These are phyloP conservation scores for Phasianus colchicus DNA, from an alignment of 2,113 vertebrate genomes.

Conservation along the genomic window DNA sequence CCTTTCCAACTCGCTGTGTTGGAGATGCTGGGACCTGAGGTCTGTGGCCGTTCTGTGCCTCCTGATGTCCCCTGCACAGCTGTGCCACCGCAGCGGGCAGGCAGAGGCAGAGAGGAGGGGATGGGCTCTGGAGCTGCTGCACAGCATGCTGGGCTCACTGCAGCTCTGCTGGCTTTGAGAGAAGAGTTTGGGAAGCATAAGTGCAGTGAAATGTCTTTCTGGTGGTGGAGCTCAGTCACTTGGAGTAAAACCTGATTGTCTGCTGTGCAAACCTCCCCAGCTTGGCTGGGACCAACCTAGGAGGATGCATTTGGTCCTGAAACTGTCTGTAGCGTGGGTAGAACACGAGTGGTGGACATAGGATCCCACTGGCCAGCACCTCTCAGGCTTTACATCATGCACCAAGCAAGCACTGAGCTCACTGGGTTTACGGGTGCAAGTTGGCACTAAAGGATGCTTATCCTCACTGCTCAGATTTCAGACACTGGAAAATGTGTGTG, in stretches of 20 bases:
- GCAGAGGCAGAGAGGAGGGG: background rate
- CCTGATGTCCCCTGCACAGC: too few relatives aligned
- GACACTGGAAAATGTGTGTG: fast-evolving
- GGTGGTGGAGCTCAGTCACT: background rate
- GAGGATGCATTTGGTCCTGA: background rate
- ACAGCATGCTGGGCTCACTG: fast-evolving
- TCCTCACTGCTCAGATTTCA: background rate
- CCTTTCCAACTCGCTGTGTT: background rate
- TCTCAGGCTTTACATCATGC: fast-evolving
- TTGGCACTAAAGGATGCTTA: fast-evolving
- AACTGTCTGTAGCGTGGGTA: fast-evolving
- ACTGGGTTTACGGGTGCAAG: background rate
- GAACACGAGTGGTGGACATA: background rate
- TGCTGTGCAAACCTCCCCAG: background rate
- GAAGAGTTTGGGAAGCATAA: fast-evolving
- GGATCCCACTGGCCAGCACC: fast-evolving
- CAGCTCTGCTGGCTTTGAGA: background rate
- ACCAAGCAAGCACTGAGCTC: fast-evolving
- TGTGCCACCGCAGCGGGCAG: too few relatives aligned
- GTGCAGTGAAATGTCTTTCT: fast-evolving
- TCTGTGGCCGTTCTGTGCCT: background rate
- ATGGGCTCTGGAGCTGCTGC: background rate
- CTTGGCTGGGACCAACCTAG: background rate
- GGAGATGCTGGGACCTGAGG: background rate
- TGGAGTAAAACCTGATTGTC: background rate